A percentile compares a stretch with the other conserved stretches of the same genome.
Conservation (phyloP, 2,113 vertebrate species). For the Channa maculata region DNA sequence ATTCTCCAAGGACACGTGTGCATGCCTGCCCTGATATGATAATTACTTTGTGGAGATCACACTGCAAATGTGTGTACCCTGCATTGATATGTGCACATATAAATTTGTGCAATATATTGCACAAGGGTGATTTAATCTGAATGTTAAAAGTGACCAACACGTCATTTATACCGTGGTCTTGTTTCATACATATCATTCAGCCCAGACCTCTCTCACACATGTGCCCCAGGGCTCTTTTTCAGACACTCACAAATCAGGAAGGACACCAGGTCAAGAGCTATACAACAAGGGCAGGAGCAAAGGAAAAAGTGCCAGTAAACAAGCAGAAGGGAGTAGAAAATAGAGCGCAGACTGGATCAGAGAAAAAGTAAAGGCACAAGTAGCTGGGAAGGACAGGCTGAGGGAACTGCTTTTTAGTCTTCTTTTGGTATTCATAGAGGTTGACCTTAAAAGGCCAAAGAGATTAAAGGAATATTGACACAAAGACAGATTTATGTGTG, state of each 20-base stretch:
- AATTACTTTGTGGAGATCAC: conserved; percentile 61
- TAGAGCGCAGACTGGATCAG: conserved; percentile 47
- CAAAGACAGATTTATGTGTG: conserved; percentile 21
- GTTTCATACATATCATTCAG: conserved; percentile 21
- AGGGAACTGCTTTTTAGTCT: conserved; percentile 11
- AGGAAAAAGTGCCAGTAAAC: conserved; percentile 38
- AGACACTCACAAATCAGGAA: conserved; percentile 41
- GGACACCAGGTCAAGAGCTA: conserved; percentile 58
- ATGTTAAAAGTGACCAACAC: conserved; percentile 24
- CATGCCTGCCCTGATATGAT: conserved; percentile 72
- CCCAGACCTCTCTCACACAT: conserved; percentile 17
- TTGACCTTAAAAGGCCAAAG: conserved; percentile 50
- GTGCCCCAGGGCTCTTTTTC: conserved; percentile 6
- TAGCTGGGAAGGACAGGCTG: conserved; percentile 25
- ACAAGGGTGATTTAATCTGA: conserved; percentile 24
- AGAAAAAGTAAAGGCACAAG: conserved; percentile 41
- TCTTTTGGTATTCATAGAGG: conserved; percentile 48
- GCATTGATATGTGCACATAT: conserved; percentile 12
- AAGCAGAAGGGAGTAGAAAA: conserved; percentile 37
- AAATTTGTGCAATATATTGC: conserved; percentile 12
- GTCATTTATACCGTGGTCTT: background rate
- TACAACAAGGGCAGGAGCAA: conserved; percentile 50
- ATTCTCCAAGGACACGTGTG: conserved; percentile 69
- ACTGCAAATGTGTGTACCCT: conserved; percentile 35
- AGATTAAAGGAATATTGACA: conserved; percentile 64